Evolutionary conservation across 2,113 vertebrate species (phyloP), one percentile per base, ranked within the genome.

Genomic region (Garra rufa): DNA sequence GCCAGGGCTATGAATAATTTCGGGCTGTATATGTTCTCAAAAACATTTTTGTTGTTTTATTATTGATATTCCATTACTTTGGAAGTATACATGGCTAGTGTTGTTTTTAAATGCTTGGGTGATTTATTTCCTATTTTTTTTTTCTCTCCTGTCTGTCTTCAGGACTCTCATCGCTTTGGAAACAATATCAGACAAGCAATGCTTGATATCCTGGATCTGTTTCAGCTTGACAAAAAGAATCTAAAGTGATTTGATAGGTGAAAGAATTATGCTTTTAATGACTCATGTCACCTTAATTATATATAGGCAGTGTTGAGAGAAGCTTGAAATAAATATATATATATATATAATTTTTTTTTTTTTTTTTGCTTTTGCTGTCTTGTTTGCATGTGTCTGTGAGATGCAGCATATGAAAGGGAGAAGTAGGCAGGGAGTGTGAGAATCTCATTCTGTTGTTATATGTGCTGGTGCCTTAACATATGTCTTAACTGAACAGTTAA

Each of bases 101-200:
- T 73, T 73, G 70, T 24, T 73, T 24, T 73, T 46, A 2, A 41
- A 52, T 41, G 6, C n/a, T n/a, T 74, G 50, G 10, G 38, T 69
- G 38, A 14, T 24, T 70, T 41, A 13, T 75, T 46, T 46, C 4
- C 15, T 50, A 24, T 7, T 9, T 19, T 38, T 63, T 44, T 71
- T 69, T 57, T 63, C 10, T 55, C 34, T 38, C 21, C 24, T 24
- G 26, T 28, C n/a, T 7, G 41, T 73, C 59, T 65, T 76, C 63
- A 99, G 98, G 96, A 99, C 87, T 98, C 98, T 0, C 96, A 97
- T 73, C 97, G 98, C 57, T 99, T 99, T 55, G 97, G 97, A 21
- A 80, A 24, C 87, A 94, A 98, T 91, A 93, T 99, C 91, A 89
- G 17, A 85, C 93, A 94, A 81, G 96, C 98, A 43, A 93, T 99